Base-by-base conservation (phyloP, 1,140 invertebrate genomes). In the Leptopilina boulardi region DNA sequence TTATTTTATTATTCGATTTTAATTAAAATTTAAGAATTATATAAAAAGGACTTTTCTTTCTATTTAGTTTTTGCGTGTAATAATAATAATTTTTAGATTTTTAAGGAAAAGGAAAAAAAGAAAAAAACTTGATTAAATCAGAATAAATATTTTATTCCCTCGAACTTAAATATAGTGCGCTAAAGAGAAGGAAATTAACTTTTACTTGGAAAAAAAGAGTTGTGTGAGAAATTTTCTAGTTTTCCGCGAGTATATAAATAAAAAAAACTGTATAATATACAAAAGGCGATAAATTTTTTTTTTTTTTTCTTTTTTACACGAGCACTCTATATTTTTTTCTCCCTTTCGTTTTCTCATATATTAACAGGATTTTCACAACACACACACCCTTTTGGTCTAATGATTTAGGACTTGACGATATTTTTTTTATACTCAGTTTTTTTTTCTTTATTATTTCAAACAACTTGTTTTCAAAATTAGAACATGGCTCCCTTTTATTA, bases 271-370 rank as follows among this genome's bases (percentile, higher is more conserved):
- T 18, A n/a, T n/a, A n/a, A n/a, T n/a, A n/a, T n/a, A 51, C 47
- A 30, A n/a, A 66, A 66, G 21, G 56, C 26, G 26, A 30, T 66
- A 66, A 66, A 30, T 66, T 66, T 15, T 34, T 23, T 30, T 66
- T 66, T 15, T 34, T 23, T 30, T 66, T 30, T 4, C 21, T 66
- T 66, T 9, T 66, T 11, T 66, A 66, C 15, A 11, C n/a, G 59
- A n/a, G 59, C 59, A 6, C 21, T 30, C 23, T 66, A 30, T 66
- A 34, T 66, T 26, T 30, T 26, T 23, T 23, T 21, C 56, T 23
- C 21, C 13, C 15, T 21, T 21, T 59, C 21, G 10, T 59, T 23
- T 44, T 21, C 56, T 59, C 21, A 3, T 26, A 3, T 30, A 66
- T 66, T 30, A 66, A 66, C 26, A 66, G 13, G 59, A 66, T 66